Evolutionary conservation across 2,888 invertebrate genomes (phyloP).

Genomic region (Xestia ashworthii): DNA sequence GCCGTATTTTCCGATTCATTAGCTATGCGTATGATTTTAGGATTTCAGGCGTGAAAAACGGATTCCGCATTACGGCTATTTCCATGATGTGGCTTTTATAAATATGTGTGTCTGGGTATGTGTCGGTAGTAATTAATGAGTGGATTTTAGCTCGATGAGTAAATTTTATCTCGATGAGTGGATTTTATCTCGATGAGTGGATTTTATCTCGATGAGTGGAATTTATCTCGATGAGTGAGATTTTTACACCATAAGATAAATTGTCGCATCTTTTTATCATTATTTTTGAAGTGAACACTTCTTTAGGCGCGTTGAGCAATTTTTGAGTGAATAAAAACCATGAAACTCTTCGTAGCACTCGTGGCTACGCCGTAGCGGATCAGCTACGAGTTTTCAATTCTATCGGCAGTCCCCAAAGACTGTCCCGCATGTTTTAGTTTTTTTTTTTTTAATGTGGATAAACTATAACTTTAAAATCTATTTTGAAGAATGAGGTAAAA

Average conservation of each 20-base stretch:
- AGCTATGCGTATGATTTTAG: slow-evolving; percentile 53
- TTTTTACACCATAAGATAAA: neutral
- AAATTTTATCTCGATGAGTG: slow-evolving; percentile 16
- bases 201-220: slow-evolving; percentile 5
- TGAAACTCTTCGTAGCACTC: too few species aligned
- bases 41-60: slow-evolving; percentile 45
- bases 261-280: neutral
- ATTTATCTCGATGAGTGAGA: neutral
- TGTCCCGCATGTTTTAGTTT: too few species aligned
- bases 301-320: too few species aligned
- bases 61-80: slow-evolving; percentile 25
- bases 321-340: too few species aligned
- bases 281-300: too few species aligned
- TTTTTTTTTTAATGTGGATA: neutral
- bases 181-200: neutral
- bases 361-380: too few species aligned
- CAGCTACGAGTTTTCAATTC: too few species aligned
- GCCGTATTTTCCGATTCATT: slow-evolving; percentile 56
- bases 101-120: slow-evolving; percentile 1
- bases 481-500: neutral
- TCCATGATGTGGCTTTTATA: slow-evolving; percentile 22
- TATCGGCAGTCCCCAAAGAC: too few species aligned
- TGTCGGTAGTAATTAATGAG: slow-evolving; percentile 23
- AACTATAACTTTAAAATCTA: neutral
- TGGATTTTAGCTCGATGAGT: slow-evolving; percentile 12